Percentiles rank a stretch among this genome's conserved stretches.
Conservation (phyloP, 2,797 vertebrate species). For the Salarias fasciatus region DNA sequence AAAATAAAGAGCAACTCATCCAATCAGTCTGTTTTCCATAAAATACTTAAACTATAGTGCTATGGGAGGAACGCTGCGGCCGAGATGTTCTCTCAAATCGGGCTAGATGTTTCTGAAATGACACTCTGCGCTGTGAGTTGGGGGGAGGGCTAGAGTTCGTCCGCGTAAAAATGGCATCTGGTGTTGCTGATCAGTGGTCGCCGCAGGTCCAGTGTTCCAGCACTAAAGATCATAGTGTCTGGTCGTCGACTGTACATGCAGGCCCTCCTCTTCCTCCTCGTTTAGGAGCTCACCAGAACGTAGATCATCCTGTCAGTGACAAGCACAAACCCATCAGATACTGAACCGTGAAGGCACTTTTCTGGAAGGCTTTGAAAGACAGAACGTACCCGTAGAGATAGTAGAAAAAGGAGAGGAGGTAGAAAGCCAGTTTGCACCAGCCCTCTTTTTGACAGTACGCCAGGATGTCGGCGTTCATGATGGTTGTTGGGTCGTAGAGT, state of each 20-base stretch:
- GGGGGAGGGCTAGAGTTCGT: slow-evolving; percentile 55
- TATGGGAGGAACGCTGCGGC: slow-evolving; percentile 54
- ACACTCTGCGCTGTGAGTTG: slow-evolving; percentile 32
- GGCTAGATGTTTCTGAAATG: slow-evolving; percentile 67
- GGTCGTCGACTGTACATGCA: slow-evolving; percentile 63
- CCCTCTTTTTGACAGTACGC: slow-evolving; percentile 99
- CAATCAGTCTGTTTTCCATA: slow-evolving; percentile 52
- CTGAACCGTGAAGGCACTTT: too few relatives aligned
- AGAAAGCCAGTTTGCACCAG: slow-evolving; percentile 99
- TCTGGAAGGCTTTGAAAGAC: too few relatives aligned
- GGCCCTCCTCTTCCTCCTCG: slow-evolving; percentile 28
- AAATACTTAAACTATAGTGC: slow-evolving; percentile 43
- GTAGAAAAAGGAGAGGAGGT: slow-evolving; percentile 99
- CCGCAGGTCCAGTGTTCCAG: slow-evolving; percentile 76
- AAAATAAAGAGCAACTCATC: slow-evolving; percentile 37
- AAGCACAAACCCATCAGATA: background rate
- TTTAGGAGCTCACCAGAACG: slow-evolving; percentile 98
- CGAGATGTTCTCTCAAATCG: slow-evolving; percentile 49
- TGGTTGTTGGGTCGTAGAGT: slow-evolving; percentile 97
- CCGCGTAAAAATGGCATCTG: slow-evolving; percentile 68
- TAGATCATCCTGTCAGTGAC: slow-evolving; percentile 94
- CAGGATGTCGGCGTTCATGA: slow-evolving; percentile 99
- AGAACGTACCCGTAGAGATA: slow-evolving; percentile 96
- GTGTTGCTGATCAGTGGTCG: slow-evolving; percentile 61
- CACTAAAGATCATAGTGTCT: slow-evolving; percentile 62